A percentile compares a stretch with the other conserved stretches of the same genome.
phyloP scores from a whole-genome alignment of 2,113 vertebrate genomes.

The Corythoichthys haematopterus region DNA sequence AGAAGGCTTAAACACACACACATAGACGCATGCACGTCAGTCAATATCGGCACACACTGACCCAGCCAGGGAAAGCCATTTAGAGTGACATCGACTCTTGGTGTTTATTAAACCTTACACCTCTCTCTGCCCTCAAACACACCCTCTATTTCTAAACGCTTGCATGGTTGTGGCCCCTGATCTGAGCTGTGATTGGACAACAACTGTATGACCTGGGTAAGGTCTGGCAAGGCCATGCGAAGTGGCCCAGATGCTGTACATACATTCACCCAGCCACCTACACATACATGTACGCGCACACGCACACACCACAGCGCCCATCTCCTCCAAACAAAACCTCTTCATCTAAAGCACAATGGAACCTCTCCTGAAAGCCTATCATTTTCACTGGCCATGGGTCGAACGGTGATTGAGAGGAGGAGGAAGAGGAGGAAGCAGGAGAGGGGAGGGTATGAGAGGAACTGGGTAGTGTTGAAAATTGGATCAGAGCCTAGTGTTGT shows the following conservation, averaged over 20 bases:
- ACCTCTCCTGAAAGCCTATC: constrained; percentile 97
- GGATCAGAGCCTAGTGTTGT: constrained; percentile 63
- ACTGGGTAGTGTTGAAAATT: constrained; percentile 46
- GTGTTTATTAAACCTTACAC: constrained; percentile 50
- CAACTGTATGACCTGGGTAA: constrained; percentile 33
- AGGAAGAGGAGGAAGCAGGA: background rate
- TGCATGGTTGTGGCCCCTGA: constrained; percentile 47
- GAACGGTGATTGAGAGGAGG: constrained; percentile 38
- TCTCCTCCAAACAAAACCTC: constrained; percentile 93
- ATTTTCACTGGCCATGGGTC: constrained; percentile 89
- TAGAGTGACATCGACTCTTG: constrained; percentile 83
- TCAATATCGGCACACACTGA: constrained; percentile 94
- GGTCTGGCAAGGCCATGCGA: constrained; percentile 26
- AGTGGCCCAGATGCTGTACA: constrained; percentile 24
- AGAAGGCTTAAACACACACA: constrained; percentile 15
- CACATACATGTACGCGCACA: constrained; percentile 8
- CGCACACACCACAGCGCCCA: constrained; percentile 62
- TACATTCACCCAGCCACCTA: background rate
- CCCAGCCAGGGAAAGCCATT: constrained; percentile 96
- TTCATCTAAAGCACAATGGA: constrained; percentile 98
- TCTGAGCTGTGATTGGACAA: constrained; percentile 59
- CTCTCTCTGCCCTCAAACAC: constrained; percentile 45
- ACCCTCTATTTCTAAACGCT: constrained; percentile 83
- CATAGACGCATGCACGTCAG: constrained; percentile 73
- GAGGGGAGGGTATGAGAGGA: constrained; percentile 15